Conservation (phyloP, 1,140 invertebrate genomes). For the Stegodyphus mimosarum region DNA sequence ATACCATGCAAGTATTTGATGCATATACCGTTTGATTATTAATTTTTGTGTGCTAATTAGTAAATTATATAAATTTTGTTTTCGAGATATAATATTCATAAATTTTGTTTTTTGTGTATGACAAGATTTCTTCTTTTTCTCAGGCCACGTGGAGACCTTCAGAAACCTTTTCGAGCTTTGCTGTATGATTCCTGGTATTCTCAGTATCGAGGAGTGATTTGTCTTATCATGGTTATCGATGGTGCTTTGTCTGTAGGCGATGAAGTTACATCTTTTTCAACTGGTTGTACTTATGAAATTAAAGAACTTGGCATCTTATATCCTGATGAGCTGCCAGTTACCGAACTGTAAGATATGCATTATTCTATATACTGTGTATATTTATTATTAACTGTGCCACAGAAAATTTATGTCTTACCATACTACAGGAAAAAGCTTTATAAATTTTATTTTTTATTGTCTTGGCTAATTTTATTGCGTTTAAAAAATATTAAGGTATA, state of each 20-base stretch:
- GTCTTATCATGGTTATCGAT: conserved; percentile 82
- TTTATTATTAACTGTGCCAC: conserved; percentile 18
- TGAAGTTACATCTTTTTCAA: conserved; percentile 75
- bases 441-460: too few species aligned
- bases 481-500: too few species aligned
- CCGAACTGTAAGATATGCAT: conserved; percentile 74
- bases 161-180: conserved; percentile 79
- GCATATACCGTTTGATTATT: too few species aligned
- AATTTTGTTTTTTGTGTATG: background rate
- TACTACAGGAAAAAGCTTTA: too few species aligned
- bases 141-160: conserved; percentile 72
- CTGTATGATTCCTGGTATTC: conserved; percentile 97
- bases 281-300: conserved; percentile 81
- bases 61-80: too few species aligned
- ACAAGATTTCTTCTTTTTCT: conserved; percentile 26
- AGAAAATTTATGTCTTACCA: too few species aligned
- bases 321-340: conserved; percentile 79
- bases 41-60: too few species aligned
- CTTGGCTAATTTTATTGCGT: conserved; percentile 43
- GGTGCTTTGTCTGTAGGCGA: conserved; percentile 79
- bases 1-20: too few species aligned
- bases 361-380: too few species aligned
- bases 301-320: conserved; percentile 83
- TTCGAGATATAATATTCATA: too few species aligned
- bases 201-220: conserved; percentile 85